These are phyloP conservation scores for Sympetrum striolatum DNA, from an alignment of 2,888 invertebrate species.

Conservation along the genomic window DNA sequence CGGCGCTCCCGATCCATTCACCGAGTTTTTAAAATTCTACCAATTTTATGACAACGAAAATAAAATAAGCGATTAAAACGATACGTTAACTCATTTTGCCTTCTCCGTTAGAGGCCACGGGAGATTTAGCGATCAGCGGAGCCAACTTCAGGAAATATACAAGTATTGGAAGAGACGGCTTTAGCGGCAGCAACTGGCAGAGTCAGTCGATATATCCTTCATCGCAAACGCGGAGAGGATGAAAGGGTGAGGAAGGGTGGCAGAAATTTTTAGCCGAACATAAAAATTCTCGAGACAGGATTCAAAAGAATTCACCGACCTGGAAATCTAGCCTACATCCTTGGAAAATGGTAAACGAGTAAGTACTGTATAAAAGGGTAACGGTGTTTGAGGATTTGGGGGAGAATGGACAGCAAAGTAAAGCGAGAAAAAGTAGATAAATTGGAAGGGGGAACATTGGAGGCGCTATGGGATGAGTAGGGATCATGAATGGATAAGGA, in stretches of 20 bases:
- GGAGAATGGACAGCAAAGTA: neutral
- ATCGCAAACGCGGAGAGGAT: neutral
- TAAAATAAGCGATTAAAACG: neutral
- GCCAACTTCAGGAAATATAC: neutral
- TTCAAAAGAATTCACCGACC: slow-evolving; percentile 38
- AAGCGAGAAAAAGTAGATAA: neutral
- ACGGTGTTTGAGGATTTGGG: neutral
- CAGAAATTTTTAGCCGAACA: neutral
- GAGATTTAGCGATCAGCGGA: neutral
- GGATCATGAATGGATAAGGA: neutral
- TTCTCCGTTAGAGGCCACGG: neutral
- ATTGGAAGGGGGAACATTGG: neutral
- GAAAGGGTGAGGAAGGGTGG: neutral
- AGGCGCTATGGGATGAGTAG: neutral
- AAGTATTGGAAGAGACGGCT: neutral
- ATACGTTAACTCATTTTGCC: neutral
- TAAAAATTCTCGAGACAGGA: neutral
- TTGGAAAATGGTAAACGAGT: neutral
- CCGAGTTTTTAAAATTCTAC: neutral
- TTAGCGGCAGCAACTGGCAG: neutral
- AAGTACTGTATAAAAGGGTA: neutral
- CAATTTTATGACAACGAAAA: neutral
- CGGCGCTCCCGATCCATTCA: neutral
- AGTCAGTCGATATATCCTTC: neutral
- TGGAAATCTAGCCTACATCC: slow-evolving; percentile 25